A percentile compares a stretch with the other conserved stretches of the same genome.
phyloP scores from a whole-genome alignment of 2,113 vertebrate species.

The Myotis yumanensis region DNA sequence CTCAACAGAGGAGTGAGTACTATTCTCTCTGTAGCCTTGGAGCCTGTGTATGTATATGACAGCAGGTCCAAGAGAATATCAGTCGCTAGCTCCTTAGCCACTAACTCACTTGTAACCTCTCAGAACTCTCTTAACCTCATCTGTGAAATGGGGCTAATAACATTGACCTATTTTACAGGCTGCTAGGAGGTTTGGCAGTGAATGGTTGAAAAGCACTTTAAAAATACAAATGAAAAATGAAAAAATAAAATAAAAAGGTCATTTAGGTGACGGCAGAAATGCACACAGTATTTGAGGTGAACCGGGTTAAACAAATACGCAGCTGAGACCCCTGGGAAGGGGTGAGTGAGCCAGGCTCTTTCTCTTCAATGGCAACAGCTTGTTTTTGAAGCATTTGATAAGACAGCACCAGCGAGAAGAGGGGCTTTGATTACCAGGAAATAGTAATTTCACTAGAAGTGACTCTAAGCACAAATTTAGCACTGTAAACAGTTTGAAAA shows the following conservation, averaged over 20 bases:
- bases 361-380: neutral
- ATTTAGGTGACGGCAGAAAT: slow-evolving; percentile 36
- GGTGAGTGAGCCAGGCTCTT: neutral
- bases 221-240: slow-evolving; percentile 53
- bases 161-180: slow-evolving; percentile 14
- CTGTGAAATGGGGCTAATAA: slow-evolving; percentile 68
- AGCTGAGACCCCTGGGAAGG: neutral
- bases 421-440: neutral
- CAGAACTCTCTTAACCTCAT: slow-evolving; percentile 45
- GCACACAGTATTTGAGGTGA: slow-evolving; percentile 51
- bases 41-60: neutral
- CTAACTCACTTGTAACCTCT: slow-evolving; percentile 10
- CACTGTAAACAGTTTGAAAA: neutral
- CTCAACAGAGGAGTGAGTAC: neutral
- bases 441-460: neutral
- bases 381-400: neutral
- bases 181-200: neutral
- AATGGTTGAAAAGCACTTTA: slow-evolving; percentile 55
- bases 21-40: neutral
- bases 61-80: neutral
- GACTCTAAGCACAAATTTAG: neutral
- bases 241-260: slow-evolving; percentile 21
- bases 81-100: neutral
- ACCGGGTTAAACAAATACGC: slow-evolving; percentile 40
- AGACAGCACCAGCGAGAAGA: neutral